Evolutionary conservation across 2,797 vertebrate species (phyloP), one percentile per base, ranked within the genome.

Genomic region (Pangasius larnaudii): DNA sequence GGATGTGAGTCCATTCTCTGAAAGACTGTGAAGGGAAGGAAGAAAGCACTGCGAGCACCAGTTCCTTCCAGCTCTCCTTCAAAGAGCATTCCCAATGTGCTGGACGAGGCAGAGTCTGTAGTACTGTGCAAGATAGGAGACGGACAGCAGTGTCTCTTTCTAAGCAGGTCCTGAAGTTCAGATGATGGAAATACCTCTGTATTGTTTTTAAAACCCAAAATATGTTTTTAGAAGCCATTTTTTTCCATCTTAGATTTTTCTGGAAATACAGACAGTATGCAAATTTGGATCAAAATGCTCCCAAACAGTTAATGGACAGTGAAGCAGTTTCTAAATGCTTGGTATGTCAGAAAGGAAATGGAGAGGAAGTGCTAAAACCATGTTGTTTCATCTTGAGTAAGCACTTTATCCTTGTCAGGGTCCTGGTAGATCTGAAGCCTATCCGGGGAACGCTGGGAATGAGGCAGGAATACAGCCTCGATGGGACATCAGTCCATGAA

Each of bases 41-140:
- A 86, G 30, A 13, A 59, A 86, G 33, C 24, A 30, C n/a, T 2
- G 51, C 42, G 56, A 65, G 69, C n/a, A 75, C 46, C 42, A 39
- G 33, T 83, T 61, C 42, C 59, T 30, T 39, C 56, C 3, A 49
- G 42, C 46, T 39, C 46, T 42, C 2, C 58, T 24, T 39, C 72
- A 78, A 88, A 84, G 87, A 78, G 71, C 56, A 65, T 81, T 87
- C 49, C 71, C 16, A 49, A 63, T 77, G 59, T 27, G n/a, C 7
- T 6, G 7, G 9, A 56, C 33, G 22, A 42, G 36, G 51, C 14
- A 30, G 30, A 33, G 19, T 27, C 33, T 27, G 53, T 59, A 39
- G 11, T 59, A 59, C 19, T 24, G 5, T 42, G 22, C 78, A 27
- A 14, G 33, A 61, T 39, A 27, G 53, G 6, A 59, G 27, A 56